Percentiles rank a stretch among this genome's conserved stretches.
These are phyloP conservation scores for Betta splendens DNA, from an alignment of 2,797 vertebrate genomes.

Conservation along the genomic window DNA sequence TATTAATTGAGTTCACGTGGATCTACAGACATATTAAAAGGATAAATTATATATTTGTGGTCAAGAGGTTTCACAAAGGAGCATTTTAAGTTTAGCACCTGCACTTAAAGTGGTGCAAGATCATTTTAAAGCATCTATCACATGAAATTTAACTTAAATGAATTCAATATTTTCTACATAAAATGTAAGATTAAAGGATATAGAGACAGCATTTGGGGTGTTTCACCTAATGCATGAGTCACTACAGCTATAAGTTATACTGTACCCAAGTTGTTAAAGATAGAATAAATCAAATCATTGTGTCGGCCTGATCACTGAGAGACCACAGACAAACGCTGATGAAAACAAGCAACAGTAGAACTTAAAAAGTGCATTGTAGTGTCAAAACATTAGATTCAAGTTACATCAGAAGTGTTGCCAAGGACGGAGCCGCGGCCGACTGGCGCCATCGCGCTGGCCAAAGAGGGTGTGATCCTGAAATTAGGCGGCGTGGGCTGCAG, in stretches of 20 bases:
- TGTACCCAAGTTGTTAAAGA: neutral
- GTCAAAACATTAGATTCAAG: constrained; percentile 13
- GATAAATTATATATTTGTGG: too few species aligned
- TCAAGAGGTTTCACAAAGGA: too few species aligned
- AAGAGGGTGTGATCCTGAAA: constrained; percentile 9
- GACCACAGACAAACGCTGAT: neutral
- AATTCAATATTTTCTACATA: too few species aligned
- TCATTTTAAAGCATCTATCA: too few species aligned
- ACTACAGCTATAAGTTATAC: neutral
- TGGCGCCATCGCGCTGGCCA: constrained; percentile 4
- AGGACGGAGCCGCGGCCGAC: constrained; percentile 16
- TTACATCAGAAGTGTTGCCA: constrained; percentile 34
- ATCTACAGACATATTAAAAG: too few species aligned
- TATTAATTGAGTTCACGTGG: too few species aligned
- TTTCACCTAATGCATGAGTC: too few species aligned
- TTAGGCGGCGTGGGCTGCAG: constrained; percentile 15
- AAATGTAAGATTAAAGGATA: too few species aligned
- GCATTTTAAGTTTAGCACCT: too few species aligned
- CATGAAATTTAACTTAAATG: too few species aligned
- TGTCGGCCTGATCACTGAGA: neutral
- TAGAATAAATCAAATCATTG: neutral
- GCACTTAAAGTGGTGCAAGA: too few species aligned
- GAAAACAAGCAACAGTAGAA: constrained; percentile 1
- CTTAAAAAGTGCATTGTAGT: neutral
- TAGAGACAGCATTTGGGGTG: too few species aligned